These are phyloP conservation scores for Orthosia gracilis DNA, from an alignment of 2,888 invertebrate species.

Conservation along the genomic window DNA sequence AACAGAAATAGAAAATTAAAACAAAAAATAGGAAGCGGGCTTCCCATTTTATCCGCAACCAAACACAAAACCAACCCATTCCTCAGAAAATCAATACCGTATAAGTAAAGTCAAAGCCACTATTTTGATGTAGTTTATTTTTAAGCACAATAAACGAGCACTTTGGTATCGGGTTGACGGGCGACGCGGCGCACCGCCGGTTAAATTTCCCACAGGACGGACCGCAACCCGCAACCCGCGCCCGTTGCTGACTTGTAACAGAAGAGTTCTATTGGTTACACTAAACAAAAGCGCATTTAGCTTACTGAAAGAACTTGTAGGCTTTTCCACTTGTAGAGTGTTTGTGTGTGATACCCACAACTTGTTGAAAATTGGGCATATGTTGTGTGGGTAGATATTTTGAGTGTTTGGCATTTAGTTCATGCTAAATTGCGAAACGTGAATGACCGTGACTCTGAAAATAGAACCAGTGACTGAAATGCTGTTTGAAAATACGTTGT, in stretches of 20 bases:
- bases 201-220: conserved; percentile 77
- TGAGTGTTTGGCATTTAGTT: background rate
- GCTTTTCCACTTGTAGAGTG: conserved; percentile 17
- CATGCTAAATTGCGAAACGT: background rate
- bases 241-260: conserved; percentile 59
- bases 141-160: conserved; percentile 65
- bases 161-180: conserved; percentile 65
- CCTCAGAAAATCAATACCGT: conserved; percentile 39
- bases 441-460: background rate
- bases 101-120: conserved; percentile 14
- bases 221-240: conserved; percentile 52
- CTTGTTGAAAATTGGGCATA: background rate
- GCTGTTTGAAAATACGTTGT: background rate
- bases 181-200: conserved; percentile 60
- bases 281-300: conserved; percentile 51
- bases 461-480: background rate
- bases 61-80: background rate
- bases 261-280: conserved; percentile 67
- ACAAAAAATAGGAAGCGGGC: too few species aligned
- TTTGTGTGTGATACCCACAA: background rate
- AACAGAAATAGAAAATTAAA: too few species aligned
- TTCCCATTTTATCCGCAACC: background rate
- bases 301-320: conserved; percentile 13
- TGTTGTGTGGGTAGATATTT: background rate
- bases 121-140: conserved; percentile 61